Percentiles rank a stretch among this genome's conserved stretches.
phyloP scores from a whole-genome alignment of 1,140 invertebrate genomes.

The Vanessa tameamea region DNA sequence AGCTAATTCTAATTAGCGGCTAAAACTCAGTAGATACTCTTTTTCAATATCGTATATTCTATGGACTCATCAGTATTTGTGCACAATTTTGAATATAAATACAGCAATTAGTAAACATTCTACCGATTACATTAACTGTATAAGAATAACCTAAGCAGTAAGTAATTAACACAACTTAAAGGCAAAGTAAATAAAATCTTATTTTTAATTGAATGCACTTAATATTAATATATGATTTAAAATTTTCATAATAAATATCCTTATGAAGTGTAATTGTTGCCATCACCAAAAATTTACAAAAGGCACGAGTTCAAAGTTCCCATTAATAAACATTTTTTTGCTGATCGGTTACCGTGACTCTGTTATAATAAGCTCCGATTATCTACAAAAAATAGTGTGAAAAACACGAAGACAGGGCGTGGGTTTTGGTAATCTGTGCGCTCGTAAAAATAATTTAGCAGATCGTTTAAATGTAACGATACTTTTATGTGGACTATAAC shows the following conservation, averaged over 20 bases:
- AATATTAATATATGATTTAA: too few species aligned
- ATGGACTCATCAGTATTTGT: too few species aligned
- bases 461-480: constrained; percentile 13
- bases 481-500: background rate
- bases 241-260: background rate
- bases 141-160: too few species aligned
- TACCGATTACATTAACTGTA: too few species aligned
- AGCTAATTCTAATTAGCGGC: too few species aligned
- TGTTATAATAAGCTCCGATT: constrained; percentile 46
- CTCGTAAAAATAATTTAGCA: constrained; percentile 33
- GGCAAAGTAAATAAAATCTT: too few species aligned
- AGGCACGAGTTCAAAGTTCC: constrained; percentile 48
- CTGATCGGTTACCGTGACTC: constrained; percentile 51
- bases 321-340: constrained; percentile 59
- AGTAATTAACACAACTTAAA: too few species aligned
- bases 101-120: too few species aligned
- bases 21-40: too few species aligned
- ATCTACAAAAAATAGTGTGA: constrained; percentile 48
- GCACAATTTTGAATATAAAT: too few species aligned
- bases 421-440: constrained; percentile 44
- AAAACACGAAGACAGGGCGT: constrained; percentile 50
- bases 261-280: background rate
- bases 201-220: too few species aligned
- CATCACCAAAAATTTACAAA: constrained; percentile 5
- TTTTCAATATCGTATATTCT: too few species aligned